Conservation (phyloP, 2,888 invertebrate genomes). For the Exephanes ischioxanthus region DNA sequence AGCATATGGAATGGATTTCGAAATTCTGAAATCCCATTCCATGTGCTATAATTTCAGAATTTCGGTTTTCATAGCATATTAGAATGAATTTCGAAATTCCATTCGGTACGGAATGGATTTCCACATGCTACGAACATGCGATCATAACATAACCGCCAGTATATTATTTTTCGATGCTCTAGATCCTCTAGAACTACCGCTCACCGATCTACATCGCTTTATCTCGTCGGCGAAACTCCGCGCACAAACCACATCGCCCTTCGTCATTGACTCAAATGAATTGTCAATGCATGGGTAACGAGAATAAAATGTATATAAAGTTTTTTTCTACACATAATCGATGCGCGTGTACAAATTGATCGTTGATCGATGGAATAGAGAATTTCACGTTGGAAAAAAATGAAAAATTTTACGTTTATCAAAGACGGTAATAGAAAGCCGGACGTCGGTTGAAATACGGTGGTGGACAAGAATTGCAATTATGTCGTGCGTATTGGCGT, state of each 20-base stretch:
- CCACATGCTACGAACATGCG: too few species aligned
- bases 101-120: too few species aligned
- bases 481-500: neutral
- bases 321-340: neutral
- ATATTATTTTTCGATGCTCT: constrained; percentile 12
- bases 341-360: neutral
- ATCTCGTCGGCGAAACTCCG: constrained; percentile 73
- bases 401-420: neutral
- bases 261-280: constrained; percentile 70
- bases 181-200: constrained; percentile 20
- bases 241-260: constrained; percentile 73
- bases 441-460: neutral
- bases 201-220: constrained; percentile 62
- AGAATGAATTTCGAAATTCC: too few species aligned
- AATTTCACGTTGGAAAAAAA: neutral
- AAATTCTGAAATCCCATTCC: too few species aligned
- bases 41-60: too few species aligned
- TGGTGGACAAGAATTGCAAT: neutral
- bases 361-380: neutral
- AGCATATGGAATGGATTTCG: too few species aligned
- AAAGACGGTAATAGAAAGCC: neutral
- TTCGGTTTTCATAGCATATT: too few species aligned
- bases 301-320: neutral
- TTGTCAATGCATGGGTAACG: constrained; percentile 49
- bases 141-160: too few species aligned